Base-by-base conservation (phyloP, 2,113 vertebrate species). In the Motacilla alba region DNA sequence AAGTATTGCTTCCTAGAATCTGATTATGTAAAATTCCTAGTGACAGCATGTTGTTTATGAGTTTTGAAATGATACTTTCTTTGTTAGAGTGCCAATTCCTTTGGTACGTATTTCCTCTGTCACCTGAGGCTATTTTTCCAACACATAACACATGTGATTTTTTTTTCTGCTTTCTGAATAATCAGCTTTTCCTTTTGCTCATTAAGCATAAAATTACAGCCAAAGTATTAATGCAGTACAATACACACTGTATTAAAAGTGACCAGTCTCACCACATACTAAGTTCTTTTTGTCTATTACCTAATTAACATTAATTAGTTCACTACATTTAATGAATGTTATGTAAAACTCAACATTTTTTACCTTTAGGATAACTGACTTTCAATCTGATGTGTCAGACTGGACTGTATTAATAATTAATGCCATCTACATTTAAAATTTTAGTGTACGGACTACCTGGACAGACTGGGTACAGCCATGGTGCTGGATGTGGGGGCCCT, bases 271-370 rank as follows among this genome's bases (percentile, higher is more conserved):
- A 96, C 96, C 90, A 96, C 97, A 98, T 97, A 97, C 97, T 92
- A 96, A 94, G 92, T 97, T 97, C 83, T 95, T 98, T 95, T 98
- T 97, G 93, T 95, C 96, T 97, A 70, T 97, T 97, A 97, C 94
- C 97, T 98, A 96, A 98, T 98, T 98, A 98, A 97, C 97, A 96
- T 98, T 97, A 98, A 98, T 98, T 96, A 97, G 96, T 97, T 98
- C 95, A 91, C 92, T 95, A 93, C 90, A 83, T 97, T 97, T 97
- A 98, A 97, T 96, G 96, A 98, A 97, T 95, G 70, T 98, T 97
- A 95, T 89, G 89, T 98, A 97, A 97, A 98, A 93, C 87, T 96
- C 94, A 94, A 69, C 90, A 77, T 83, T 97, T 98, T 97, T 89
- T 97, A 91, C 88, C 89, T 98, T 94, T 83, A 96, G 93, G 85